phyloP scores from a whole-genome alignment of 2,888 invertebrate species.

The Coelopa pilipes region DNA sequence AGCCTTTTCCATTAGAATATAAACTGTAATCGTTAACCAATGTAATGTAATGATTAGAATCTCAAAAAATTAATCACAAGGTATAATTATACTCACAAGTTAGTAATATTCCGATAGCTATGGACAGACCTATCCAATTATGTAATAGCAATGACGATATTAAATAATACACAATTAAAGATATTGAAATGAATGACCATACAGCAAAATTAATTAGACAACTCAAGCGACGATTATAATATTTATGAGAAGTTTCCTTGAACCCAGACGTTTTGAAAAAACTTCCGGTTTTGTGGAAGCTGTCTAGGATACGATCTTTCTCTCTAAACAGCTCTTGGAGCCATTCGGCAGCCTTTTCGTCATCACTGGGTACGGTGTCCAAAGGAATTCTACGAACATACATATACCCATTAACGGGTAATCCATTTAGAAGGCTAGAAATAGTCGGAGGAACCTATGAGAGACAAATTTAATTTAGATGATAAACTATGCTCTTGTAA shows the following conservation, averaged over 20 bases:
- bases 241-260: conserved; percentile 72
- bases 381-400: conserved; percentile 85
- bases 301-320: conserved; percentile 75
- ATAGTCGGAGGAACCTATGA: conserved; percentile 77
- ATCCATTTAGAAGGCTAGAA: conserved; percentile 79
- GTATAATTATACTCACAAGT: conserved; percentile 76
- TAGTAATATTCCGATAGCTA: conserved; percentile 70
- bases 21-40: conserved; percentile 71
- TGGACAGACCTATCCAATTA: conserved; percentile 68
- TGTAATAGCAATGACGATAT: conserved; percentile 62
- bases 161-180: conserved; percentile 57
- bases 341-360: conserved; percentile 80
- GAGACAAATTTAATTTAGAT: conserved; percentile 3
- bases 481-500: neutral
- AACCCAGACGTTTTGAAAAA: conserved; percentile 83
- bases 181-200: conserved; percentile 70
- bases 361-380: conserved; percentile 79
- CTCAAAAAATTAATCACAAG: neutral
- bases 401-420: conserved; percentile 78
- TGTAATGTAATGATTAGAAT: neutral
- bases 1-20: conserved; percentile 79
- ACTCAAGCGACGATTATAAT: conserved; percentile 72
- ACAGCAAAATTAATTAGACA: conserved; percentile 77
- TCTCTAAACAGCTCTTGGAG: conserved; percentile 82
- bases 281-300: conserved; percentile 72